A percentile compares a stretch with the other conserved stretches of the same genome.
phyloP scores from a whole-genome alignment of 1,140 invertebrate species.

The Sycophila sp. region DNA sequence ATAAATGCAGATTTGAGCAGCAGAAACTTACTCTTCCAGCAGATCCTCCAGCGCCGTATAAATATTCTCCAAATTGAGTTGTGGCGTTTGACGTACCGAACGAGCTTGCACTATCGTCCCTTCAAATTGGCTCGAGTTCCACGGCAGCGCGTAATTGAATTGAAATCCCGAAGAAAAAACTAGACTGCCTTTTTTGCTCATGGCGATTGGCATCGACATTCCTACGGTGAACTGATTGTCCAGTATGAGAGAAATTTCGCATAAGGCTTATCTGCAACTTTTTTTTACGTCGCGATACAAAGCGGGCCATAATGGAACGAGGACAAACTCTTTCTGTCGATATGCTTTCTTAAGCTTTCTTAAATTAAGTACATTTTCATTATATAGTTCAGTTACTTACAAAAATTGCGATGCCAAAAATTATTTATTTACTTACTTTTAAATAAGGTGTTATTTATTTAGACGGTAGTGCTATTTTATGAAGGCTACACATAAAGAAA shows the following conservation, averaged over 20 bases:
- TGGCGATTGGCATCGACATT: constrained; percentile 54
- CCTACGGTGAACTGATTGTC: constrained; percentile 60
- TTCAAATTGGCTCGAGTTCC: constrained; percentile 60
- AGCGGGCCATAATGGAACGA: not conserved
- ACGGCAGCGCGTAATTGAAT: constrained; percentile 61
- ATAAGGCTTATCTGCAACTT: not conserved
- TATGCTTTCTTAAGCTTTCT: no score
- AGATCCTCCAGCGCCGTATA: constrained; percentile 56
- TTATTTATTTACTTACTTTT: no score
- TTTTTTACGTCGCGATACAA: not conserved
- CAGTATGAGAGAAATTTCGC: no score
- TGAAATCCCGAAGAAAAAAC: constrained; percentile 57
- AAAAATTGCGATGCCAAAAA: no score
- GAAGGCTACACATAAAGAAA: no score
- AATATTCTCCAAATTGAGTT: constrained; percentile 53
- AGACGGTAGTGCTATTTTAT: no score
- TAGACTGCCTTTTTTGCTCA: constrained; percentile 54
- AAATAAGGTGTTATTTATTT: no score
- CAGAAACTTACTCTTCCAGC: constrained; percentile 56
- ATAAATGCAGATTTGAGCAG: no score
- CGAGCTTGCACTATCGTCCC: constrained; percentile 45
- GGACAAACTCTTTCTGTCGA: not conserved
- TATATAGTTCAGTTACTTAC: no score
- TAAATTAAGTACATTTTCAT: no score
- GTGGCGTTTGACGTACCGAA: constrained; percentile 24